Evolutionary conservation across 1,140 invertebrate species (phyloP), one percentile per base, ranked within the genome.

Genomic region (Diorhabda elongata): DNA sequence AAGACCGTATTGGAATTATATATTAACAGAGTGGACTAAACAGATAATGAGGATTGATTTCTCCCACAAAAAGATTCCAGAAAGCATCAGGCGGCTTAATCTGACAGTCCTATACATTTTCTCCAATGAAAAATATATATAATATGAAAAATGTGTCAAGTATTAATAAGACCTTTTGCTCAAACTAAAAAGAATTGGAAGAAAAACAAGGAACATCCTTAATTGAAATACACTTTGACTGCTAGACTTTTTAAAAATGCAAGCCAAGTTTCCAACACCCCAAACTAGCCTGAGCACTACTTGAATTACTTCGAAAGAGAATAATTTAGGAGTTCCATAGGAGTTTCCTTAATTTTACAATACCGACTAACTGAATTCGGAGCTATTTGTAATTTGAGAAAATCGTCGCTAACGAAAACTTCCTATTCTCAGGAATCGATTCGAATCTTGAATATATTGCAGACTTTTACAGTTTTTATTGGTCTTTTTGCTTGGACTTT

Each of bases 291-390:
- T n/a, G 47, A 52, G 47, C 47, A 52, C 47, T 52, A 52, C 6
- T 52, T 8, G 47, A 52, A 52, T 52, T 52, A 52, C 47, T 52
- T 52, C 47, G n/a, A 52, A n/a, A 52, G 47, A 52, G 47, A 52
- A 52, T 52, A 52, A 52, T 52, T 52, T 52, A 52, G 47, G 47
- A 52, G 47, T 52, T 52, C n/a, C 47, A 52, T 52, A n/a, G 47
- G 47, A 52, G 47, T 52, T 52, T 52, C n/a, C 47, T 52, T 52
- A 52, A 52, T 52, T 52, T 52, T 52, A 52, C 47, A 52, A 52
- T 52, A n/a, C 47, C 47, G 47, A 52, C 47, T 52, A 52, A 52
- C 47, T 52, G 47, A 52, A 52, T 52, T n/a, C 47, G 47, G 47
- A 52, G 47, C 47, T 52, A 52, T 52, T 52, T n/a, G 6, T 52